Percentiles rank a stretch among this genome's conserved stretches.
These are phyloP conservation scores for Drosophila meridionalis DNA, from an alignment of 2,888 invertebrate species.

Conservation along the genomic window DNA sequence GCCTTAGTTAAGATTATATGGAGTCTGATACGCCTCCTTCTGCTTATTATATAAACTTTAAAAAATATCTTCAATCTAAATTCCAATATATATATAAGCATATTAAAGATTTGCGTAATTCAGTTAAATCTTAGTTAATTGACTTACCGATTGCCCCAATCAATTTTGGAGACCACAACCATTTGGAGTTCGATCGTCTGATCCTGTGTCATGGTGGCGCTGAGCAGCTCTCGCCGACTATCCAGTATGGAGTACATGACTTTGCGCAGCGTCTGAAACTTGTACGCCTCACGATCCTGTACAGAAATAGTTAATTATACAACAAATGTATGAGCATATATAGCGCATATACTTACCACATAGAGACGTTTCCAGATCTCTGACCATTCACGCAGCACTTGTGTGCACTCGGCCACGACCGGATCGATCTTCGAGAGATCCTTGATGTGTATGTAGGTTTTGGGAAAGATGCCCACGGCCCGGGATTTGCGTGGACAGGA, in stretches of 20 bases:
- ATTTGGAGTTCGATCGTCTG: slow-evolving; percentile 94
- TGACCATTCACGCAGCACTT: slow-evolving; percentile 97
- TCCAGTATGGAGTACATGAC: slow-evolving; percentile 96
- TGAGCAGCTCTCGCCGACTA: slow-evolving; percentile 93
- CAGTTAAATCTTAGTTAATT: not conserved
- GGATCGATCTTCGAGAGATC: slow-evolving; percentile 95
- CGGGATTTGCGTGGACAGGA: slow-evolving; percentile 91
- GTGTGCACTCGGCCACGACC: slow-evolving; percentile 95
- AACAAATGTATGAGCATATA: too few relatives aligned
- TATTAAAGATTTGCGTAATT: not conserved
- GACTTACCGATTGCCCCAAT: slow-evolving; percentile 97
- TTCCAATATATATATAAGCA: too few relatives aligned
- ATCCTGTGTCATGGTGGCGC: slow-evolving; percentile 95
- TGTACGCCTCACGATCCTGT: slow-evolving; percentile 93
- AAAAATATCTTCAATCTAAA: not conserved
- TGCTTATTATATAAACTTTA: not conserved
- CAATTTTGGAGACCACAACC: slow-evolving; percentile 95
- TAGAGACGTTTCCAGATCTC: slow-evolving; percentile 96
- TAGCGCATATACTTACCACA: slow-evolving; percentile 88
- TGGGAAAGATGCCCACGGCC: slow-evolving; percentile 90
- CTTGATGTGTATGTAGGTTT: slow-evolving; percentile 93
- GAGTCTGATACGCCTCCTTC: not conserved
- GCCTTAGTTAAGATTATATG: too few relatives aligned
- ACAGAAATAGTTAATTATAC: slow-evolving; percentile 52
- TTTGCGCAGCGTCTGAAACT: slow-evolving; percentile 93